Percentiles rank a stretch among this genome's conserved stretches.
phyloP scores from a whole-genome alignment of 2,113 vertebrate species.

The Lutjanus erythropterus region DNA sequence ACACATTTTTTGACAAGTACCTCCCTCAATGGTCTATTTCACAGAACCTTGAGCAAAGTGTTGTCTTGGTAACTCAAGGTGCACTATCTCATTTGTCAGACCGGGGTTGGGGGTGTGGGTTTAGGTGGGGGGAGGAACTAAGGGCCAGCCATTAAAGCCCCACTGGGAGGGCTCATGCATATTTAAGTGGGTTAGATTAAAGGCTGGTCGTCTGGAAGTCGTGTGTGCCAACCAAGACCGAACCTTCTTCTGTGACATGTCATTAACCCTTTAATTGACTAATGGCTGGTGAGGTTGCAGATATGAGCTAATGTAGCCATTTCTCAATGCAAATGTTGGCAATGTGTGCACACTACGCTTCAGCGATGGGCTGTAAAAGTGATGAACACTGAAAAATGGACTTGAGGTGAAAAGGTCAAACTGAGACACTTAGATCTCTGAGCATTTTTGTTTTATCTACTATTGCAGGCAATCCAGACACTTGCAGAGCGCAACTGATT shows the following conservation, averaged over 20 bases:
- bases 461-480: neutral
- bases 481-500: neutral
- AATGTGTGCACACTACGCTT: neutral
- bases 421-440: constrained; percentile 10
- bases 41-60: constrained; percentile 47
- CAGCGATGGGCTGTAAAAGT: neutral
- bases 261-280: constrained; percentile 83
- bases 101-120: constrained; percentile 3
- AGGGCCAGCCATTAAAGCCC: constrained; percentile 70
- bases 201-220: constrained; percentile 58
- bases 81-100: constrained; percentile 51
- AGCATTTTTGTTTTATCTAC: neutral
- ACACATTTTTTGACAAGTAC: constrained; percentile 43
- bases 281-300: constrained; percentile 48
- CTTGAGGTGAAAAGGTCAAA: constrained; percentile 37
- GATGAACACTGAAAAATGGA: constrained; percentile 42
- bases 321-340: constrained; percentile 47
- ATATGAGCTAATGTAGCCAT: constrained; percentile 56
- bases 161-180: constrained; percentile 77
- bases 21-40: constrained; percentile 36
- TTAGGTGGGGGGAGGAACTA: constrained; percentile 20
- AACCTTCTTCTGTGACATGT: constrained; percentile 63
- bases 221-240: constrained; percentile 34
- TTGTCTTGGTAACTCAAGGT: constrained; percentile 54
- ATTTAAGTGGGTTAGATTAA: constrained; percentile 78